Evolutionary conservation across 2,113 vertebrate species (phyloP).

Genomic region (Microcebus griseorufus): DNA sequence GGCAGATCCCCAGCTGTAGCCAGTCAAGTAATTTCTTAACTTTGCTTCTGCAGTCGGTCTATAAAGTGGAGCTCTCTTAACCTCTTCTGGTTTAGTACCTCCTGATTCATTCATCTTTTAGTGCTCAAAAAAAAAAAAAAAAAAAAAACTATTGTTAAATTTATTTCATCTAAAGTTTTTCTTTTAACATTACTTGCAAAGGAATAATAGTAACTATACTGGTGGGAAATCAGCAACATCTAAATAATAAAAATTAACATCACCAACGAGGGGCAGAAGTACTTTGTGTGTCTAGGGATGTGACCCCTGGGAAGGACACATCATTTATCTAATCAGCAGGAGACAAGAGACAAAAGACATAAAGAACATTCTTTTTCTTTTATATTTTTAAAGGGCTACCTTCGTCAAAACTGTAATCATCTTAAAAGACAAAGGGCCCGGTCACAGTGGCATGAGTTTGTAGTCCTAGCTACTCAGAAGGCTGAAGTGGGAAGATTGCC

Average conservation of each 20-base stretch:
- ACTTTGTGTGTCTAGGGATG: neutral
- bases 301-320: neutral
- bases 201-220: neutral
- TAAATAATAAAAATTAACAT: conserved; percentile 18
- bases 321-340: neutral
- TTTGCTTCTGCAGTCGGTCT: neutral
- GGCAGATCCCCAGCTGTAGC: neutral
- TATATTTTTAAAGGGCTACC: neutral
- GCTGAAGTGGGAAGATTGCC: too few species aligned
- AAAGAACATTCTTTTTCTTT: neutral
- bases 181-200: neutral
- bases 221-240: neutral
- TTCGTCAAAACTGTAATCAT: conserved; percentile 10
- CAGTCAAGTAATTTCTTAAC: neutral
- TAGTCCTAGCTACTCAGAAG: too few species aligned
- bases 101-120: neutral
- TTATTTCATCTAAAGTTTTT: neutral
- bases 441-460: too few species aligned
- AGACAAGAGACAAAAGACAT: neutral
- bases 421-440: neutral
- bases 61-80: neutral
- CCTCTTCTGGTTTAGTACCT: neutral
- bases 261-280: neutral
- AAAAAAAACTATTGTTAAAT: neutral
- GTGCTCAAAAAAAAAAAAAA: neutral